Evolutionary conservation across 1,140 invertebrate genomes (phyloP).

Genomic region (Heterodera carotae): DNA sequence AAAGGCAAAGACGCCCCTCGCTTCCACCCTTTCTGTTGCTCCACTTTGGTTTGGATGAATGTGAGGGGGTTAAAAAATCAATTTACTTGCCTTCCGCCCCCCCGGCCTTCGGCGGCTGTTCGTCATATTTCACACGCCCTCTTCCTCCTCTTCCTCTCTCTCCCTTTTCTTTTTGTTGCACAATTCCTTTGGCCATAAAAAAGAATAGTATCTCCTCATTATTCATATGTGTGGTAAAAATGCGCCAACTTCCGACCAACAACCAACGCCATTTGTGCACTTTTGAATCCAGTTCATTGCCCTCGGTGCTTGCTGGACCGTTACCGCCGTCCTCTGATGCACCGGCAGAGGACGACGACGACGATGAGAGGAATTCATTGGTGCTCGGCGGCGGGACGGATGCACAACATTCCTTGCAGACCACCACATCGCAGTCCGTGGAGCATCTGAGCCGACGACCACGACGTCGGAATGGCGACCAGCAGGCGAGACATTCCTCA

Average conservation of each 20-base stretch:
- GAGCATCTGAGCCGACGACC: conserved; percentile 20
- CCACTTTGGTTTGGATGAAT: background rate
- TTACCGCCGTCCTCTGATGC: conserved; percentile 13
- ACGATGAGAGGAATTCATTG: conserved; percentile 11
- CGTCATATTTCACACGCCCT: background rate
- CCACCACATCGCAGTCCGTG: conserved; percentile 18
- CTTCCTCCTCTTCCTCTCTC: background rate
- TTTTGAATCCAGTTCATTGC: conserved; percentile 29
- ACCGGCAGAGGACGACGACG: no score
- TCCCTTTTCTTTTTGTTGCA: background rate
- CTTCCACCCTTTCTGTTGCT: no score
- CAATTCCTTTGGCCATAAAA: conserved; percentile 8
- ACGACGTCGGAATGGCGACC: conserved; percentile 14
- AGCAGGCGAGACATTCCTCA: conserved; percentile 21
- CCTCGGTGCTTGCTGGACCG: conserved; percentile 23
- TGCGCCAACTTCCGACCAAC: background rate
- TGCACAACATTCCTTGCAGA: conserved; percentile 5
- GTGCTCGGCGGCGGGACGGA: background rate
- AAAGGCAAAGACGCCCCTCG: background rate
- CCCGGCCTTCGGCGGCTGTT: background rate
- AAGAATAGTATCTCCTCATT: background rate
- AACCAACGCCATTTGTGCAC: conserved; percentile 22
- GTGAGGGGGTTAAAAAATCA: conserved; percentile 3
- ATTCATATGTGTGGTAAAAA: background rate
- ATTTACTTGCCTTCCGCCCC: background rate